Base-by-base conservation (phyloP, 1,140 invertebrate species). In the Apis cerana region DNA sequence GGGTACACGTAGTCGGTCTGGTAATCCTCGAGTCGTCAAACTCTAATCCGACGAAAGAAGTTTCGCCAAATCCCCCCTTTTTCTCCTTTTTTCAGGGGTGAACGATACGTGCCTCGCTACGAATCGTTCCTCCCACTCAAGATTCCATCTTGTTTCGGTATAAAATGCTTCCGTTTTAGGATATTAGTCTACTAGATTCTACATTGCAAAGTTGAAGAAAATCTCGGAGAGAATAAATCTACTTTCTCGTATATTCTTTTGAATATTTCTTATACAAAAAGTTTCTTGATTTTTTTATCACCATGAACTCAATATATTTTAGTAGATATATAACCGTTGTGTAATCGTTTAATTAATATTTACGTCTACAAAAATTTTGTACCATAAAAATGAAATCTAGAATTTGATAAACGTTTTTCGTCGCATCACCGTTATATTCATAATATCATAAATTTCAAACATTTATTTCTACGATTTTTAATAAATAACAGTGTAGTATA, bases 21-120 rank as follows among this genome's bases (percentile, higher is more conserved):
- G 62, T 76, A 81, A 81, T 75, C 72, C 67, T 59, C 72, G 62
- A 19, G 70, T 80, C 79, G 71, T 80, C 79, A 67, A 65, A 80
- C 80, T 68, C 62, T 81, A 81, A 81, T 76, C 80, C 64, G 15
- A 7, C n/a, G 52, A 50, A 52, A 75, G 52, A 81, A 65, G 23
- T 67, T 75, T 81, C 23, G 12, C 23, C 72, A 75, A 52, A 67
- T 59, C 62, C 43, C 21, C 15, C 0, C 50, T n/a, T 56, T 59
- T 43, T 5, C 33, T 43, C 33, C 33, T 43, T 68, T 76, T 75
- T 27, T 27, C 12, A 12, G 15, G 2, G 48, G 65, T 10, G 54
- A 50, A 12, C 65, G 65, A 68, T 54, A 78, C 76, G 76, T 50
- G 61, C 27, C 27, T 61, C 17, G 69, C 27, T 15, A 17, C 23